Base-by-base conservation (phyloP, 1,140 invertebrate species). In the Cherax quadricarinatus region DNA sequence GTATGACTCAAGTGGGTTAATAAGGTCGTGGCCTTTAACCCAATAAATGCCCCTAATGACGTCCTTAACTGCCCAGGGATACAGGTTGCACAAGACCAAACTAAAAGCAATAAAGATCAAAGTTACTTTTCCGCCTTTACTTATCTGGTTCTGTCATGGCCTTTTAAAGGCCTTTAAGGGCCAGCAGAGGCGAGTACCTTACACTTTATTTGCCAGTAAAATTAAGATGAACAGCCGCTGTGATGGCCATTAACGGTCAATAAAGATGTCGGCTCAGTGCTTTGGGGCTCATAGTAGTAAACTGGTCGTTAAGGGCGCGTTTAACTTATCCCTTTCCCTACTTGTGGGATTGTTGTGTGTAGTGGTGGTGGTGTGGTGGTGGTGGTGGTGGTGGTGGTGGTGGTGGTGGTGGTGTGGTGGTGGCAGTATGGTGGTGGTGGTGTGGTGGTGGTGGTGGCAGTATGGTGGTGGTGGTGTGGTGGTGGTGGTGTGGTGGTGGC, bases 201-300 rank as follows among this genome's bases (percentile, higher is more conserved):
- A 91, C 89, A 87, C 89, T 91, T 91, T 91, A 91, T 91, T 91
- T 87, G 89, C 89, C 89, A 91, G 89, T 91, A 91, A 91, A 91
- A 91, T 91, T 91, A 91, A 91, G 89, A 91, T 91, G 89, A 91
- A 91, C 89, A 86, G 51, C 84, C 89, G 84, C 48, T 73, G 89
- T 91, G 84, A 91, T 84, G 89, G 82, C 89, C 84, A 91, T 91
- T 91, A 91, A 91, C 83, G 83, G 57, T 60, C 84, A 81, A 91
- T 91, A 91, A 91, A 91, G 84, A n/a, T 84, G 84, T 91, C 89
- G 41, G 53, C 78, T 70, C 62, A 82, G 84, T 86, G 89, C 84
- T 91, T n/a, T 57, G 60, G 73, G 82, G 16, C 70, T 49, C 41
- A 70, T 86, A 41, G 41, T 73, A 70, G 80, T 84, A 82, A 83